Evolutionary conservation across 2,113 vertebrate genomes (phyloP).

Genomic region (Cisticola juncidis): DNA sequence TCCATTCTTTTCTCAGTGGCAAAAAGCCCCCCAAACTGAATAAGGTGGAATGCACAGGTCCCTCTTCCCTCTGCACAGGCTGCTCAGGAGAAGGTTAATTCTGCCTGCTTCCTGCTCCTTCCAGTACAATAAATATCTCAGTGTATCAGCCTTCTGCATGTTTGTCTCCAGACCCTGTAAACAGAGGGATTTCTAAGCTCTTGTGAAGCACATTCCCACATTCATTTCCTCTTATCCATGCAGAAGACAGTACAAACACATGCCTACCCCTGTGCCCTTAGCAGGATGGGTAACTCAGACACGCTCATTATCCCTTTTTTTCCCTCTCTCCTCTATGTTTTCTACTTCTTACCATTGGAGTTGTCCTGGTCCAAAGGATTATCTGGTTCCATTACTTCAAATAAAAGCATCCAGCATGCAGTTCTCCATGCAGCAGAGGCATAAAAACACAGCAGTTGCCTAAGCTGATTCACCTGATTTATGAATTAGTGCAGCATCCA

Average conservation of each 20-base stretch:
- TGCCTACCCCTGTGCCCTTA: slow-evolving; percentile 25
- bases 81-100: background rate
- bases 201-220: slow-evolving; percentile 42
- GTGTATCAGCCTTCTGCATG: background rate
- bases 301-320: slow-evolving; percentile 13
- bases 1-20: slow-evolving; percentile 28
- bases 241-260: slow-evolving; percentile 34
- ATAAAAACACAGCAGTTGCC: slow-evolving; percentile 62
- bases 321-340: slow-evolving; percentile 43
- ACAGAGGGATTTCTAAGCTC: slow-evolving; percentile 36
- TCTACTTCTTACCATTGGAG: slow-evolving; percentile 79
- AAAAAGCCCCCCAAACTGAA: slow-evolving; percentile 1
- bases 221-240: slow-evolving; percentile 18
- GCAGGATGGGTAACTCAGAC: slow-evolving; percentile 49
- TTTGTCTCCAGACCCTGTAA: slow-evolving; percentile 12
- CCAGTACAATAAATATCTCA: background rate
- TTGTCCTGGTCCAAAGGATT: slow-evolving; percentile 73
- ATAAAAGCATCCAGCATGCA: slow-evolving; percentile 68
- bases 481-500: slow-evolving; percentile 77
- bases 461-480: slow-evolving; percentile 76
- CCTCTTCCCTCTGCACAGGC: background rate
- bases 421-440: slow-evolving; percentile 69
- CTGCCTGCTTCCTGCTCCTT: background rate
- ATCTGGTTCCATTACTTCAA: slow-evolving; percentile 79
- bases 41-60: background rate